Conservation (phyloP, 2,113 vertebrate species). For the Symphodus melops region DNA sequence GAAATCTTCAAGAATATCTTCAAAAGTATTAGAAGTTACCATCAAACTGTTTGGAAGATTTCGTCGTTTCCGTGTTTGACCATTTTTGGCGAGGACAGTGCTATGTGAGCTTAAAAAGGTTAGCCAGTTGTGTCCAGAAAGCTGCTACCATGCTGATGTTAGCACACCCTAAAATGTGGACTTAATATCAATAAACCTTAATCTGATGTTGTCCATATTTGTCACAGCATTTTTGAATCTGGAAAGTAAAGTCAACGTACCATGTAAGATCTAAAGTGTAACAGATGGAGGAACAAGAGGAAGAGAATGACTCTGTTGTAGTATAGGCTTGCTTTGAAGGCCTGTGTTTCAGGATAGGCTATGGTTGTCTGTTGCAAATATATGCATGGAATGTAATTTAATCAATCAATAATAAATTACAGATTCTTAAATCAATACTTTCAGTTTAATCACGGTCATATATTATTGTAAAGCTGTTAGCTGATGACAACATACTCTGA, state of each 20-base stretch:
- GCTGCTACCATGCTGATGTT: too few species aligned
- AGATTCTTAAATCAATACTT: slow-evolving; percentile 33
- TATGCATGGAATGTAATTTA: slow-evolving; percentile 19
- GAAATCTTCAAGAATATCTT: too few species aligned
- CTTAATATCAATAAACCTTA: too few species aligned
- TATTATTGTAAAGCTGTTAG: slow-evolving; percentile 41
- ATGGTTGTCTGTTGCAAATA: not conserved
- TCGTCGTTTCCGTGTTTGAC: too few species aligned
- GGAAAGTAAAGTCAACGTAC: not conserved
- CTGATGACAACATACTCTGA: slow-evolving; percentile 35
- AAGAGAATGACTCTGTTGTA: not conserved
- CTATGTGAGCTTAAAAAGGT: too few species aligned
- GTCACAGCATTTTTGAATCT: not conserved
- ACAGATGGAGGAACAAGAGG: not conserved
- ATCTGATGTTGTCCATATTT: too few species aligned
- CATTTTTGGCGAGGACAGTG: too few species aligned
- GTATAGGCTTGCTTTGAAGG: not conserved
- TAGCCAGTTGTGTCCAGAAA: too few species aligned
- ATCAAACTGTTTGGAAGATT: too few species aligned
- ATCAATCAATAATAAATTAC: slow-evolving; percentile 43
- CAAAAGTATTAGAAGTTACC: too few species aligned
- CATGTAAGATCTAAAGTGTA: not conserved
- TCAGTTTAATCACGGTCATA: slow-evolving; percentile 18
- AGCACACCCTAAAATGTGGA: too few species aligned
- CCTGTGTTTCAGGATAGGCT: too few species aligned